These are phyloP conservation scores for Chaetodon trifascialis DNA, from an alignment of 2,113 vertebrate genomes.

Conservation along the genomic window DNA sequence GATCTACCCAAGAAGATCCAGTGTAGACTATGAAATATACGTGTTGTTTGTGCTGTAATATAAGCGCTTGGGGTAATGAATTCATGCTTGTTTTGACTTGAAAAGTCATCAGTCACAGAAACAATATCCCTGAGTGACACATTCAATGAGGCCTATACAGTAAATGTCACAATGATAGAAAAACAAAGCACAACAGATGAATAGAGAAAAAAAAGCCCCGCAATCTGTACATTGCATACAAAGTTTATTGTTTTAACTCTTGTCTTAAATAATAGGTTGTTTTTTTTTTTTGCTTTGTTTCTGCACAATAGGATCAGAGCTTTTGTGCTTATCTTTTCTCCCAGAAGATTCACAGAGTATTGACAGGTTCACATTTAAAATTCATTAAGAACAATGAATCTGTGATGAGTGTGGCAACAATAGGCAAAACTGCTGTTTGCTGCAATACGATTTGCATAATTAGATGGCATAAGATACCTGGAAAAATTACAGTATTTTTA, in stretches of 20 bases:
- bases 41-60: conserved; percentile 30
- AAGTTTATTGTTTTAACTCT: conserved; percentile 43
- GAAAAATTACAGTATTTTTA: conserved; percentile 30
- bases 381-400: conserved; percentile 51
- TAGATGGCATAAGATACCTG: conserved; percentile 25
- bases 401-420: conserved; percentile 18
- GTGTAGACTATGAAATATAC: conserved; percentile 25
- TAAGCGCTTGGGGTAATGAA: conserved; percentile 30
- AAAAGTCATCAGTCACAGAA: conserved; percentile 39
- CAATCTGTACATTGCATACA: background rate
- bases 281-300: conserved; percentile 28
- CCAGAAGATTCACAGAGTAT: conserved; percentile 40
- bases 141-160: conserved; percentile 29
- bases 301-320: conserved; percentile 9
- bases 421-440: conserved; percentile 28
- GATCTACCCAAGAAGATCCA: conserved; percentile 9
- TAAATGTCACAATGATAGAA: conserved; percentile 48
- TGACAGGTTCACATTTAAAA: conserved; percentile 66
- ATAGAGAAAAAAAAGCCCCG: conserved; percentile 4
- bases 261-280: conserved; percentile 42
- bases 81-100: conserved; percentile 37
- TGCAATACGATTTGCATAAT: conserved; percentile 50
- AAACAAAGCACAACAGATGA: conserved; percentile 53
- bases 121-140: conserved; percentile 45
- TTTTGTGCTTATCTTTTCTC: conserved; percentile 52